These are phyloP conservation scores for Nymphalis polychloros DNA, from an alignment of 2,888 invertebrate species.

Conservation along the genomic window DNA sequence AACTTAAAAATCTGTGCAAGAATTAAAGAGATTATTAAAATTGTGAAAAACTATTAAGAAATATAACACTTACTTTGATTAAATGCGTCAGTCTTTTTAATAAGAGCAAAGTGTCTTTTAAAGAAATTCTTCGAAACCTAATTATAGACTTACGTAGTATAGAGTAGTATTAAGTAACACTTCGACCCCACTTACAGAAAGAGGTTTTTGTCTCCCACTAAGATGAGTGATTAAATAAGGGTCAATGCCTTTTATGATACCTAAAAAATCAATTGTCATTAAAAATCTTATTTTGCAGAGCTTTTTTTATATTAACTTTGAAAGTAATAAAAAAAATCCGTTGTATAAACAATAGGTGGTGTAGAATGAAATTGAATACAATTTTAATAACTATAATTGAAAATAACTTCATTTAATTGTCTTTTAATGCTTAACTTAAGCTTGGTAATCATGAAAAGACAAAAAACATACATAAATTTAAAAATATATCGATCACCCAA, in stretches of 20 bases:
- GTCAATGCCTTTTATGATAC: slow-evolving; percentile 23
- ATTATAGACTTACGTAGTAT: slow-evolving; percentile 24
- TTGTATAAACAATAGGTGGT: no score
- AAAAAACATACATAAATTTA: no score
- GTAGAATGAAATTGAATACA: no score
- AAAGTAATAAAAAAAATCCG: no score
- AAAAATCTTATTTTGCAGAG: neutral
- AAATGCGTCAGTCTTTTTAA: slow-evolving; percentile 6
- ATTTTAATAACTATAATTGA: no score
- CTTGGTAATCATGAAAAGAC: no score
- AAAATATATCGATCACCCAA: no score
- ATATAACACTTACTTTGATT: neutral
- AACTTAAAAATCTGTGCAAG: no score
- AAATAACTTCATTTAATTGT: no score
- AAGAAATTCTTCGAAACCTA: slow-evolving; percentile 22
- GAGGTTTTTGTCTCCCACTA: slow-evolving; percentile 26
- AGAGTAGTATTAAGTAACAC: slow-evolving; percentile 26
- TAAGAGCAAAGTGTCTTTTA: slow-evolving; percentile 1
- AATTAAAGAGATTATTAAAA: no score
- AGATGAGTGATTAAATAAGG: slow-evolving; percentile 28
- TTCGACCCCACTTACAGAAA: slow-evolving; percentile 26
- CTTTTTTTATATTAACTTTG: neutral
- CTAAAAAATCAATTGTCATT: slow-evolving; percentile 20
- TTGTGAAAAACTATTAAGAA: neutral
- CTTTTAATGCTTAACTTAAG: no score